Evolutionary conservation across 2,797 vertebrate species (phyloP).

Genomic region (Morelia viridis): DNA sequence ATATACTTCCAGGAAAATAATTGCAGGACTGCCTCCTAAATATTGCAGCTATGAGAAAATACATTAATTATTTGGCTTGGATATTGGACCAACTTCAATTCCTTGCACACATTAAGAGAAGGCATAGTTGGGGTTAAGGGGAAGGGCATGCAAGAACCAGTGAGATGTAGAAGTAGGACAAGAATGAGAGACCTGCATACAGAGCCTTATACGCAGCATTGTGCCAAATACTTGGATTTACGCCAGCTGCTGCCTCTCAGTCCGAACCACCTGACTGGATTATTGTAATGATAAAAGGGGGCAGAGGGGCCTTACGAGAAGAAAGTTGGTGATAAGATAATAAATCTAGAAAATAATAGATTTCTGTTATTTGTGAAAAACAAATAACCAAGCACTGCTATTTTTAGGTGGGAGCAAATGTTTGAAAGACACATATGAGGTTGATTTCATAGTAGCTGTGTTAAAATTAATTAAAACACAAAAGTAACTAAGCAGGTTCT

Average conservation of each 20-base stretch:
- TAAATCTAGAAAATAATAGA: neutral
- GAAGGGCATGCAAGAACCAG: neutral
- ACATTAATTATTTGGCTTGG: neutral
- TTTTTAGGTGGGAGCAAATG: neutral
- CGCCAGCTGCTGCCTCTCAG: neutral
- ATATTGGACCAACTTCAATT: neutral
- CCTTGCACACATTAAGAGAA: neutral
- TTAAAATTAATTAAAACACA: neutral
- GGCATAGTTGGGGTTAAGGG: neutral
- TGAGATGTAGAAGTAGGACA: neutral
- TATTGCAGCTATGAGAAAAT: neutral
- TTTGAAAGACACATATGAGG: neutral
- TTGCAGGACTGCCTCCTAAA: neutral
- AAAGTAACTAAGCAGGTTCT: neutral
- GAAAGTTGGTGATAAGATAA: neutral
- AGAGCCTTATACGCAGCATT: neutral
- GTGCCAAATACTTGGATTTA: neutral
- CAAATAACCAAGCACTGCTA: neutral
- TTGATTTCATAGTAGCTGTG: neutral
- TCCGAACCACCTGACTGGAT: neutral
- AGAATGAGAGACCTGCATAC: neutral
- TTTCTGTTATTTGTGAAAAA: neutral
- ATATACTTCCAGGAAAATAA: neutral
- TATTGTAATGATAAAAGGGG: neutral
- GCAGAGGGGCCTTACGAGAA: neutral